Evolutionary conservation across 2,113 vertebrate genomes (phyloP).

Genomic region (Azemiops feae): DNA sequence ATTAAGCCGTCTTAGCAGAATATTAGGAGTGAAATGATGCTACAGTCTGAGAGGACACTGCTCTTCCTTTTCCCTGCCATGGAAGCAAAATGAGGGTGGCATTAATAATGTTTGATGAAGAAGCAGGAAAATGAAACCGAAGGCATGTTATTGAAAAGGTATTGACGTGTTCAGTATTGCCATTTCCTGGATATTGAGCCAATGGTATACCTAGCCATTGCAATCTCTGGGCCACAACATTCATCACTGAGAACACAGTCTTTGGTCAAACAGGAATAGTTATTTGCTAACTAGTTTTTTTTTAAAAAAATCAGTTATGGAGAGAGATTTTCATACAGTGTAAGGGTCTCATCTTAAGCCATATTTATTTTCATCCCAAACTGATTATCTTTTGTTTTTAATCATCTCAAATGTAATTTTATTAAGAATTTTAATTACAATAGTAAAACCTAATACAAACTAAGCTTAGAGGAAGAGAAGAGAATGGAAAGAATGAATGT

Average conservation of each 20-base stretch:
- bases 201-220: slow-evolving; percentile 27
- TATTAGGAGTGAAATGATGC: slow-evolving; percentile 24
- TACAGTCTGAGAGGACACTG: slow-evolving; percentile 22
- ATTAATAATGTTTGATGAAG: slow-evolving; percentile 30
- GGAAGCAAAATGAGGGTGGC: not conserved
- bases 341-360: slow-evolving; percentile 50
- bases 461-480: not conserved
- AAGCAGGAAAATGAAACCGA: not conserved
- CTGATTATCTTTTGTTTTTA: not conserved
- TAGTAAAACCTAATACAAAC: not conserved
- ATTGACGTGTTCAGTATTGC: not conserved
- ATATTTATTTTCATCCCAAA: slow-evolving; percentile 11
- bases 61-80: not conserved
- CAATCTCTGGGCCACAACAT: slow-evolving; percentile 52
- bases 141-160: not conserved
- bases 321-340: slow-evolving; percentile 49
- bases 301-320: slow-evolving; percentile 57
- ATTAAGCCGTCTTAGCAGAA: slow-evolving; percentile 51
- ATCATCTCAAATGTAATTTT: not conserved
- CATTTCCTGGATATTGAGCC: not conserved
- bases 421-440: not conserved
- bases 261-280: slow-evolving; percentile 58
- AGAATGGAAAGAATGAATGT: not conserved
- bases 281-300: slow-evolving; percentile 59
- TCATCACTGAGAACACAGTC: slow-evolving; percentile 42